Base-by-base conservation (phyloP, 2,113 vertebrate genomes). In the Cariama cristata region DNA sequence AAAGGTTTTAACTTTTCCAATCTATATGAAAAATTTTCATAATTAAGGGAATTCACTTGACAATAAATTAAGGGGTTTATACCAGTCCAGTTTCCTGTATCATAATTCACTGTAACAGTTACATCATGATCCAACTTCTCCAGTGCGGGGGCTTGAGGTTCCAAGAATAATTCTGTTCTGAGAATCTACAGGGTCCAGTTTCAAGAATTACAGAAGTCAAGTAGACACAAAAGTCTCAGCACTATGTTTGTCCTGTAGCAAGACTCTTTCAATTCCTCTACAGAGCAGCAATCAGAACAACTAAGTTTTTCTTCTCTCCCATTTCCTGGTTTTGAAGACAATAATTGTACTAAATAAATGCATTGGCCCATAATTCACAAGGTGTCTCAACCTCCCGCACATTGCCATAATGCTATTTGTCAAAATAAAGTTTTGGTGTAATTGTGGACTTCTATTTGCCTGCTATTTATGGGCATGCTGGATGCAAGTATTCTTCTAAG, bases 191-290 rank as follows among this genome's bases (percentile, higher is more conserved):
- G 19, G 8, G 11, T 56, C 21, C 16, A 33, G 56, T 85, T 97
- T 89, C 73, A 94, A 89, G 52, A 96, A 89, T 32, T 91, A 71
- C 38, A 67, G 91, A 91, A 94, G 72, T 9, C 26, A 26, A 49
- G 18, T 38, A 79, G 73, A 59, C n/a, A 59, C 47, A 74, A 59
- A 71, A 30, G 35, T 72, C 19, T 92, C 9, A 8, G 12, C 16
- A 23, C 44, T 59, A n/a, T 74, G 3, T 1, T 58, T 52, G 44
- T 49, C 12, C 7, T 84, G 33, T 40, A 60, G 44, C 35, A 92
- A 32, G 55, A 33, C 8, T 84, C 76, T 96, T 88, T 96, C 91
- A 82, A 79, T 95, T 96, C 90, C 96, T 79, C 81, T 82, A 28
- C 10, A 72, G 13, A 45, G 4, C 24, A 82, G 23, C 26, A 47